Base-by-base conservation (phyloP, 2,113 vertebrate genomes). In the Microtus pennsylvanicus region DNA sequence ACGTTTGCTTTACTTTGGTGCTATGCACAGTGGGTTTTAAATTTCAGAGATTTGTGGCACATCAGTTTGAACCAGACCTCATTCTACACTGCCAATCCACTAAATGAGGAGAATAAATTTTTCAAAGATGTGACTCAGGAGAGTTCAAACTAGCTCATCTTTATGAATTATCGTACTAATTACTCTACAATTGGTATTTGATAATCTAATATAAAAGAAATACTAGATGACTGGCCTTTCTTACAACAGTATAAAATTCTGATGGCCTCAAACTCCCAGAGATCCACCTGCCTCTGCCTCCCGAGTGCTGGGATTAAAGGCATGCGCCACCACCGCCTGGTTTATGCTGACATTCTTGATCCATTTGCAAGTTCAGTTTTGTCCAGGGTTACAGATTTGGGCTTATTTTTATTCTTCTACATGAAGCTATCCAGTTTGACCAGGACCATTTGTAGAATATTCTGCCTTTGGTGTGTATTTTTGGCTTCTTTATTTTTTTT, bases 201-300 rank as follows among this genome's bases (percentile, higher is more conserved):
- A 65, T 94, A 19, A 89, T 95, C 47, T 95, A 85, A 82, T 95
- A 95, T 58, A 69, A 55, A 94, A 83, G 90, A 88, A 92, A 95
- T 87, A 94, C 38, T 82, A 89, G 70, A 89, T 86, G 58, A 88
- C 4, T 82, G 61, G 70, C 21, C 92, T 95, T 80, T 89, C 70
- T 94, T 97, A 92, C 58, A 96, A 69, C 1, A 94, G 7, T 78
- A 52, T 77, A 93, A 55, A 83, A 58, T 92, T 83, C 47, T 50
- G 47, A 50, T 50, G 47, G 47, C 47, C 47, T 10, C 9, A 9
- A 10, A 50, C 47, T 50, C 9, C 47, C 47, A 50, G 47, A 50
- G 47, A 11, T 50, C 47, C 47, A 1, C 47, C 47, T 50, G 47
- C 47, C 47, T 50, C 47, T 50, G 9, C 47, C 47, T 50, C 47